Base-by-base conservation (phyloP, 2,113 vertebrate species). In the Neogobius melanostomus region DNA sequence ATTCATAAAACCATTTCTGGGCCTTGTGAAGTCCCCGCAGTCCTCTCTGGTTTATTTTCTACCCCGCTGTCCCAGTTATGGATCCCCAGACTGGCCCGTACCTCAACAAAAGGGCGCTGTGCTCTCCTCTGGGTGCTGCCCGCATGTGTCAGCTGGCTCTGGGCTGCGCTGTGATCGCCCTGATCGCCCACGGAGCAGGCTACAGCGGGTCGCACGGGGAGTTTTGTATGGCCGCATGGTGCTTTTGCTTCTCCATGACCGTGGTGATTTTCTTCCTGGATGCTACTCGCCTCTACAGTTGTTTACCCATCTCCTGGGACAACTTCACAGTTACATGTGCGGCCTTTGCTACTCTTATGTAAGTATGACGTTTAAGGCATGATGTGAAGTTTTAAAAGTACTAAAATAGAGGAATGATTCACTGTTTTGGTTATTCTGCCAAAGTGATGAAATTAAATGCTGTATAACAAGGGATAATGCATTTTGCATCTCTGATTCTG, bases 161-260 rank as follows among this genome's bases (percentile, higher is more conserved):
- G 0, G 95, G 96, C 64, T 96, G 96, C 8, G 72, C 94, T 4
- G 94, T 95, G 0, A 91, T 99, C 65, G 96, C 96, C 85, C 90
- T 99, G 82, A 95, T 97, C 2, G 91, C 89, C 44, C 96, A 98
- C 87, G 91, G 74, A 1, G 97, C 94, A 0, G 96, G 96, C 2
- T 96, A 94, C 85, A 91, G 85, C 0, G 95, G 93, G 0, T 92
- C 94, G 0, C 95, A 96, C 0, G 96, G 97, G 1, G 92, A 92
- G 6, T 97, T 97, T 93, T 98, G 96, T 76, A 92, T 98, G 94
- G 94, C 92, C 0, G 93, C 94, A 1, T 99, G 97, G 97, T 92
- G 94, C 64, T 93, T 94, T 85, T 98, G 96, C 82, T 96, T 98
- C 0, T 90, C 93, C 0, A 11, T 95, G 82, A 93, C 96, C 0